Conservation (phyloP, 23 tunicate species). For the Trididemnum miniatum region DNA sequence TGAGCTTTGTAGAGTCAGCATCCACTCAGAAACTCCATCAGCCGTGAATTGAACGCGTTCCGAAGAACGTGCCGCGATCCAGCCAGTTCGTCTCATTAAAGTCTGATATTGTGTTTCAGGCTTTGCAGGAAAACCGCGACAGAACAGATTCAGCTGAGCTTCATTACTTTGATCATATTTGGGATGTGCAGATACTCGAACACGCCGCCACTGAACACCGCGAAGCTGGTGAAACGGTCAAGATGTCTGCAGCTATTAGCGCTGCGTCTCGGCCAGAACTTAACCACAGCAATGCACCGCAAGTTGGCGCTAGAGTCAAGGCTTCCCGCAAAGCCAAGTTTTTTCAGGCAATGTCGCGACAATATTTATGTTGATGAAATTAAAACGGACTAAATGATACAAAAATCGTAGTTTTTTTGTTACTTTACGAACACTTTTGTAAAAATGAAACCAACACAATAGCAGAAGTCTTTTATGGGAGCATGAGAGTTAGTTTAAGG, state of each 20-base stretch:
- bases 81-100: too few species aligned
- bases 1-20: too few species aligned
- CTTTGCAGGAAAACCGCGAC: slow-evolving; percentile 74
- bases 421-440: too few species aligned
- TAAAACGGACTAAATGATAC: background rate
- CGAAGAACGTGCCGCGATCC: too few species aligned
- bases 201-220: slow-evolving; percentile 73
- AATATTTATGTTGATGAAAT: slow-evolving; percentile 44
- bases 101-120: slow-evolving; percentile 36
- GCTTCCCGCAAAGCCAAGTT: slow-evolving; percentile 43
- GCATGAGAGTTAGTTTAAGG: too few species aligned
- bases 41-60: too few species aligned
- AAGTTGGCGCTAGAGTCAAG: slow-evolving; percentile 58
- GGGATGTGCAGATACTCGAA: slow-evolving; percentile 79
- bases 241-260: slow-evolving; percentile 43
- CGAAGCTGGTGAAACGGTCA: slow-evolving; percentile 65
- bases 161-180: slow-evolving; percentile 67
- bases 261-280: slow-evolving; percentile 73
- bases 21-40: too few species aligned
- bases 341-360: slow-evolving; percentile 71
- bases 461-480: too few species aligned
- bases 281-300: slow-evolving; percentile 62
- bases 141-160: slow-evolving; percentile 70
- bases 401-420: background rate
- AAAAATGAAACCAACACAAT: too few species aligned